These are phyloP conservation scores for Syrphus vitripennis DNA, from an alignment of 2,888 invertebrate species.

Conservation along the genomic window DNA sequence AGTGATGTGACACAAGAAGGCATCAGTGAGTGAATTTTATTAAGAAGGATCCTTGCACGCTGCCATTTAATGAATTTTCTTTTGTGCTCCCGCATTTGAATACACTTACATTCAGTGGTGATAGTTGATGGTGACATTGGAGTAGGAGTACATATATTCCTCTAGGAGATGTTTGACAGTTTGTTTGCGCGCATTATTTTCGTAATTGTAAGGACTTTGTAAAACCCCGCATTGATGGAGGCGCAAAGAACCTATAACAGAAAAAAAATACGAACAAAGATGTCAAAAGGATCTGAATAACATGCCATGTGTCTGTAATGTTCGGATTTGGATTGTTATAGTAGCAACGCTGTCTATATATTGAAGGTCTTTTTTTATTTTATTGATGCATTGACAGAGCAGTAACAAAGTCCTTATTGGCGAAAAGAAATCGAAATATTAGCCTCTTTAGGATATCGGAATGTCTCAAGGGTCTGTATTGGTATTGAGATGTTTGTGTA, in stretches of 20 bases:
- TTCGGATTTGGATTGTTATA: neutral
- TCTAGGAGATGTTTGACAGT: constrained; percentile 51
- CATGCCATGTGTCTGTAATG: neutral
- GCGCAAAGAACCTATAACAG: constrained; percentile 14
- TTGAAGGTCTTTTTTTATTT: neutral
- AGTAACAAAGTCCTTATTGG: neutral
- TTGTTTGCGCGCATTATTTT: constrained; percentile 50
- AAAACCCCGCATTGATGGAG: constrained; percentile 5
- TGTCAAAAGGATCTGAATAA: constrained; percentile 33
- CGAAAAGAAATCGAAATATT: neutral
- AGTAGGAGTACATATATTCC: neutral
- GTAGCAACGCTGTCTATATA: neutral
- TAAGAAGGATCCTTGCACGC: constrained; percentile 25
- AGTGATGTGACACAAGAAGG: neutral
- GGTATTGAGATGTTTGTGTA: neutral
- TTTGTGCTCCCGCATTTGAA: constrained; percentile 52
- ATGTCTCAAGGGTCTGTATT: neutral
- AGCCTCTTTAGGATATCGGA: neutral
- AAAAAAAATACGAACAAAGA: constrained; percentile 33
- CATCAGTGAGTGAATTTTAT: constrained; percentile 38
- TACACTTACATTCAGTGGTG: constrained; percentile 1
- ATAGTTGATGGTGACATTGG: neutral
- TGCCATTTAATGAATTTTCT: constrained; percentile 55
- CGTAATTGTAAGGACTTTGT: constrained; percentile 48
- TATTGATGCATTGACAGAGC: neutral